These are phyloP conservation scores for Axea sp. DNA, from an alignment of 2,888 invertebrate species.

Conservation along the genomic window DNA sequence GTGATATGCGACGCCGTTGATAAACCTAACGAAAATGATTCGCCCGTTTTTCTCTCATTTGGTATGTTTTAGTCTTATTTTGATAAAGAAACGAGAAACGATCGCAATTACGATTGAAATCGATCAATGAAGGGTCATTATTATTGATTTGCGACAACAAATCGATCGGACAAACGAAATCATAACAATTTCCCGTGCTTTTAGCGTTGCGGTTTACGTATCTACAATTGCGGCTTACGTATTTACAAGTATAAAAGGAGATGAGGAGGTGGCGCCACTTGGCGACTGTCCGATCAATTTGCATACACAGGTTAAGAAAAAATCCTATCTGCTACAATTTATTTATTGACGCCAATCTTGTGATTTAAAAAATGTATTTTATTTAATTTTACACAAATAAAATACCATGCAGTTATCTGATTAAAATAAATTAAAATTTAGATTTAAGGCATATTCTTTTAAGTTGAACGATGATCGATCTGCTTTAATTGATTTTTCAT, in stretches of 20 bases:
- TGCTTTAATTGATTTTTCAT: slow-evolving; percentile 4
- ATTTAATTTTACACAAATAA: not conserved
- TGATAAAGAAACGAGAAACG: slow-evolving; percentile 28
- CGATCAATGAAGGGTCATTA: not conserved
- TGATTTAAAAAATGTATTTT: not conserved
- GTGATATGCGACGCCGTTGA: slow-evolving; percentile 23
- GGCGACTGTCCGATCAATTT: slow-evolving; percentile 45
- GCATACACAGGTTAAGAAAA: not conserved
- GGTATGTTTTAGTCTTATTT: slow-evolving; percentile 71
- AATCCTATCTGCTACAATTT: slow-evolving; percentile 8
- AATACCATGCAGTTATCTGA: not conserved
- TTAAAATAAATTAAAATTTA: slow-evolving; percentile 9
- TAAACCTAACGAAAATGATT: slow-evolving; percentile 28
- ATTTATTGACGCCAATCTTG: slow-evolving; percentile 26
- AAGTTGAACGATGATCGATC: not conserved
- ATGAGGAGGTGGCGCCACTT: slow-evolving; percentile 31
- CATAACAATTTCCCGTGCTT: slow-evolving; percentile 47
- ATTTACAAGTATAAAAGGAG: slow-evolving; percentile 59
- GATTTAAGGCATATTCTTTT: not conserved
- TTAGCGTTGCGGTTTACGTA: slow-evolving; percentile 47
- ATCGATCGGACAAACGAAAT: slow-evolving; percentile 42
- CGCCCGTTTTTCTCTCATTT: slow-evolving; percentile 27
- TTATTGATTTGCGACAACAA: slow-evolving; percentile 6
- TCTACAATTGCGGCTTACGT: slow-evolving; percentile 47
- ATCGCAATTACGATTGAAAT: not conserved